Evolutionary conservation across 2,797 vertebrate genomes (phyloP).

Genomic region (Halcyon badia): DNA sequence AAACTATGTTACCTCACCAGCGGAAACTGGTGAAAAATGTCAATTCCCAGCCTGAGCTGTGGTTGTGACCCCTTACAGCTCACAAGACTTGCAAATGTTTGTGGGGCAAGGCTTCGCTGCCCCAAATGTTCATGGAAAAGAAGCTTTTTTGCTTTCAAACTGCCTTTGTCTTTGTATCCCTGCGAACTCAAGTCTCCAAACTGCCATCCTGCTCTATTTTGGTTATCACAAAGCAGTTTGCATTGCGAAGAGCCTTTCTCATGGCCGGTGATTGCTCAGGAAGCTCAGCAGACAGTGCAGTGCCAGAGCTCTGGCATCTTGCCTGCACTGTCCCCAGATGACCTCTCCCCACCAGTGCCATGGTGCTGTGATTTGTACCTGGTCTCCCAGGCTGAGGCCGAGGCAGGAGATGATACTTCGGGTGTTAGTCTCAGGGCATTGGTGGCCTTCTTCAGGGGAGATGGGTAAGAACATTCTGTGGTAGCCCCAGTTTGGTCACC

Average conservation of each 20-base stretch:
- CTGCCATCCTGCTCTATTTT: not conserved
- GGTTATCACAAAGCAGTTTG: not conserved
- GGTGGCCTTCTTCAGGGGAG: not conserved
- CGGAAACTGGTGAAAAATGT: not conserved
- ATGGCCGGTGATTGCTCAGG: not conserved
- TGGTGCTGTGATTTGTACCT: not conserved
- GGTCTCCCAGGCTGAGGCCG: not conserved
- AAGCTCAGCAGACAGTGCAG: not conserved
- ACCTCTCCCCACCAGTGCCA: not conserved
- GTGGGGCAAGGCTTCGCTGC: not conserved
- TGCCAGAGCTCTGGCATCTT: not conserved
- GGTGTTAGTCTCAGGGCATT: not conserved
- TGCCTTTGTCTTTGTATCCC: not conserved
- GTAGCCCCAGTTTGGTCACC: not conserved
- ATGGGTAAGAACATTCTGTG: not conserved
- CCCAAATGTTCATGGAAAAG: fast-evolving
- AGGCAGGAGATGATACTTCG: not conserved
- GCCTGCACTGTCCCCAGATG: not conserved
- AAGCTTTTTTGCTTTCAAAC: not conserved
- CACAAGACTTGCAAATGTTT: not conserved
- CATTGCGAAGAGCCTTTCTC: not conserved
- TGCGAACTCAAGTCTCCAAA: fast-evolving
- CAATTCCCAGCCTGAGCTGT: not conserved
- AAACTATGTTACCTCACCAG: fast-evolving
- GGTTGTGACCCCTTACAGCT: not conserved